phyloP scores from a whole-genome alignment of 92 coral and sea anemone genomes.

The Plumapathes pennacea region DNA sequence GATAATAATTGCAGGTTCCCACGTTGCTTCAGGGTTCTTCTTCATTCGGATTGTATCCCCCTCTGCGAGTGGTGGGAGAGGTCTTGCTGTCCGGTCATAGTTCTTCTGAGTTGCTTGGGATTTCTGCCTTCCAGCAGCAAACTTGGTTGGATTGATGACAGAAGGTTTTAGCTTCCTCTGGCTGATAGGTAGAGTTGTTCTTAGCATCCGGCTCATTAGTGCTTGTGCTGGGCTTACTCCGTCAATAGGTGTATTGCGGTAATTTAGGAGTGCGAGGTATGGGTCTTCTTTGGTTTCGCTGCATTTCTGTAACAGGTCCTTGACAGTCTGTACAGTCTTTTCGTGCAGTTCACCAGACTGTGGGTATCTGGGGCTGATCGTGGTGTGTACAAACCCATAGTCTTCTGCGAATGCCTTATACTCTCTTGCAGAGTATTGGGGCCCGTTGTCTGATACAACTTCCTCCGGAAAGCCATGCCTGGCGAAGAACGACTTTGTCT shows the following conservation, averaged over 20 bases:
- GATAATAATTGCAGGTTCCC: slow-evolving; percentile 17
- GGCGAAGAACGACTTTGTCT: slow-evolving; percentile 44
- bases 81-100: too few relatives aligned
- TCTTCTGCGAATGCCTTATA: slow-evolving; percentile 19
- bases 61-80: too few relatives aligned
- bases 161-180: too few relatives aligned
- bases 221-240: slow-evolving; percentile 22
- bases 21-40: too few relatives aligned
- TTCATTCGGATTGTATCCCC: too few relatives aligned
- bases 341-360: slow-evolving; percentile 64
- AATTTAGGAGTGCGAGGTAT: slow-evolving; percentile 24
- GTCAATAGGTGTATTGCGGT: slow-evolving; percentile 26
- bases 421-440: slow-evolving; percentile 38
- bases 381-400: slow-evolving; percentile 34
- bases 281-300: slow-evolving; percentile 17
- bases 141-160: too few relatives aligned
- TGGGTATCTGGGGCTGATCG: slow-evolving; percentile 59
- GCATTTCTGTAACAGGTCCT: slow-evolving; percentile 21
- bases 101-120: too few relatives aligned
- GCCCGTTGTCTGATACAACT: slow-evolving; percentile 47
- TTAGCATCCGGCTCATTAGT: slow-evolving; percentile 29
- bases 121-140: too few relatives aligned
- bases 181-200: slow-evolving; percentile 20
- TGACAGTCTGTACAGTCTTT: slow-evolving; percentile 41
- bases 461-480: slow-evolving; percentile 50